phyloP scores from a whole-genome alignment of 1,140 invertebrate genomes.

The Drosophila kepulauana region DNA sequence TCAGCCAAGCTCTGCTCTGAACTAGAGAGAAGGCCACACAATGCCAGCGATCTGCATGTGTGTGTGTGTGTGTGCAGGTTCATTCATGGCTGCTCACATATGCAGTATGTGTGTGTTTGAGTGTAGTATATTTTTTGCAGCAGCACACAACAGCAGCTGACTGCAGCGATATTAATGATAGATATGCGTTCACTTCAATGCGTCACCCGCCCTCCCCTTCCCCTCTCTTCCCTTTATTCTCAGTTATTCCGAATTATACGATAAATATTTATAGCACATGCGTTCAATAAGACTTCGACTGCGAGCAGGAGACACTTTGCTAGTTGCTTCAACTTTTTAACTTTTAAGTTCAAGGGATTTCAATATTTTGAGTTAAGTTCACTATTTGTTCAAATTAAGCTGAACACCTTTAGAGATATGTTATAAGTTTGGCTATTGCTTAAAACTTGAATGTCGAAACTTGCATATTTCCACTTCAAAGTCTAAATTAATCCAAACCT shows the following conservation, averaged over 20 bases:
- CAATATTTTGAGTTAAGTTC: slow-evolving; percentile 1
- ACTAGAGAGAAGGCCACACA: slow-evolving; percentile 48
- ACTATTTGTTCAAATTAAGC: too few species aligned
- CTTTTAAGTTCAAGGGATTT: slow-evolving; percentile 1
- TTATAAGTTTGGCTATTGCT: too few species aligned
- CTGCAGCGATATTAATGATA: slow-evolving; percentile 82
- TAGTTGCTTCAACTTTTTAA: too few species aligned
- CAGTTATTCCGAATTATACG: slow-evolving; percentile 57
- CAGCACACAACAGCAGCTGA: slow-evolving; percentile 79
- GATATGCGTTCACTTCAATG: slow-evolving; percentile 81
- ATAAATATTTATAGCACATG: slow-evolving; percentile 57
- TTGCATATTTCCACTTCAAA: too few species aligned
- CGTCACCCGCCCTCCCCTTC: slow-evolving; percentile 16
- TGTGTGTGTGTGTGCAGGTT: slow-evolving; percentile 9
- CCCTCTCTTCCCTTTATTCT: neutral
- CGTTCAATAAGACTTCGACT: slow-evolving; percentile 9
- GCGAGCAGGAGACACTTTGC: neutral
- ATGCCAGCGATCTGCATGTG: slow-evolving; percentile 39
- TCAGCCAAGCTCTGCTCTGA: slow-evolving; percentile 40
- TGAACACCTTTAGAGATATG: too few species aligned
- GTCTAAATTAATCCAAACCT: too few species aligned
- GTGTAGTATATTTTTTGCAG: slow-evolving; percentile 39
- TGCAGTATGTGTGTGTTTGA: slow-evolving; percentile 23
- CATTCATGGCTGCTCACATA: slow-evolving; percentile 56
- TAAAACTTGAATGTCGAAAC: too few species aligned